Percentiles rank a stretch among this genome's conserved stretches.
Evolutionary conservation across 2,113 vertebrate genomes (phyloP).

Genomic region (Verasper variegatus): DNA sequence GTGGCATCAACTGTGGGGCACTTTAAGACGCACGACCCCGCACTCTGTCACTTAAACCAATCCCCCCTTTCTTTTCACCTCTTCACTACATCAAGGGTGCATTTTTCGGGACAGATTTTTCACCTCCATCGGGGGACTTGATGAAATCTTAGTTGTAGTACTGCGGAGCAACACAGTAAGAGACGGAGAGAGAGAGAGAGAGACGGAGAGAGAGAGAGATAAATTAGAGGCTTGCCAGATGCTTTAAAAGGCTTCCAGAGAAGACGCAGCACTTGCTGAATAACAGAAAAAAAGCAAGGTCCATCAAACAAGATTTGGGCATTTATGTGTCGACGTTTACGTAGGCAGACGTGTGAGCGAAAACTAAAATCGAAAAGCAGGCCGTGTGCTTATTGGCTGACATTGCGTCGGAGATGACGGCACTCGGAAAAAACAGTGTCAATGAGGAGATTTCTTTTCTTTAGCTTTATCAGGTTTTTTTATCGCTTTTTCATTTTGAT

Average conservation of each 20-base stretch:
- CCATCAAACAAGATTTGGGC: constrained; percentile 25
- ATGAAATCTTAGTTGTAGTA: constrained; percentile 16
- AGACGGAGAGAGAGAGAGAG: not conserved
- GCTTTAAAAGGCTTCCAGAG: constrained; percentile 15
- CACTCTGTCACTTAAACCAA: constrained; percentile 19
- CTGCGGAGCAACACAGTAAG: not conserved
- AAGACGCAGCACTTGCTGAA: not conserved
- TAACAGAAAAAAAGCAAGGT: not conserved
- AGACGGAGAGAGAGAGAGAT: not conserved
- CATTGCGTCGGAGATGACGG: no score
- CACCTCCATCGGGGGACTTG: not conserved
- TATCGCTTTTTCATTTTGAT: no score
- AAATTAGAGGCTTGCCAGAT: constrained; percentile 10
- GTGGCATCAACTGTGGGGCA: constrained; percentile 53
- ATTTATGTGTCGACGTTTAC: not conserved
- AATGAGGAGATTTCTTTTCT: not conserved
- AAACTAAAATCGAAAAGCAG: not conserved
- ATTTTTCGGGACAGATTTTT: not conserved
- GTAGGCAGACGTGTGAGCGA: not conserved
- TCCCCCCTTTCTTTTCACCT: constrained; percentile 3
- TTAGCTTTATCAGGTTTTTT: not conserved
- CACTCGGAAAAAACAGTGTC: not conserved
- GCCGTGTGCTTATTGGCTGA: not conserved
- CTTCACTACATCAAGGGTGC: constrained; percentile 4
- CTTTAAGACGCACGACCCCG: constrained; percentile 38